phyloP scores from a whole-genome alignment of 2,113 vertebrate species.

The Dromaius novaehollandiae region DNA sequence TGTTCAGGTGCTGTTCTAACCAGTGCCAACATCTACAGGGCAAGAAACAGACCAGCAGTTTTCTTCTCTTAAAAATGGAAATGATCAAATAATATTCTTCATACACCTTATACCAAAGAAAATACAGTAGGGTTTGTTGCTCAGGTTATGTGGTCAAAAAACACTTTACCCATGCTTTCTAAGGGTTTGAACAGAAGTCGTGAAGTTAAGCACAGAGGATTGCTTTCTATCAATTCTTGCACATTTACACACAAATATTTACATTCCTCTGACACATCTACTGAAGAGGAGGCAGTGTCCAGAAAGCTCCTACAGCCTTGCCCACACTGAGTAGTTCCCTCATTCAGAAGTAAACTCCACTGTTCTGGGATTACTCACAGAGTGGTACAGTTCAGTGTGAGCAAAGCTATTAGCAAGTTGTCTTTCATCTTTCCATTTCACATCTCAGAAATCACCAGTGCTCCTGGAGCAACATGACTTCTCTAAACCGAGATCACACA shows the following conservation, averaged over 20 bases:
- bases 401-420: not conserved
- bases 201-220: not conserved
- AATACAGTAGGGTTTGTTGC: not conserved
- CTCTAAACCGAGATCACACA: not conserved
- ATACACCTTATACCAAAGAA: not conserved
- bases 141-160: not conserved
- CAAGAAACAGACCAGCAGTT: not conserved
- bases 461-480: not conserved
- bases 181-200: not conserved
- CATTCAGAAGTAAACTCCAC: not conserved
- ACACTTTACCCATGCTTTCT: not conserved
- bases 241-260: not conserved
- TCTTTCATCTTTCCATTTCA: not conserved
- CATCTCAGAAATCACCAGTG: not conserved
- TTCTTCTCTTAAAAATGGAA: not conserved
- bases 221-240: not conserved
- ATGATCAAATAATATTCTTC: not conserved
- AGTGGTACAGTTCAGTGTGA: not conserved
- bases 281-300: not conserved
- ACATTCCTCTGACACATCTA: not conserved
- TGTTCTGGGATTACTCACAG: not conserved
- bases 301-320: not conserved
- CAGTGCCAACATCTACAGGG: not conserved
- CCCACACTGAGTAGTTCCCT: not conserved
- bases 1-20: not conserved